Conservation (phyloP, 2,797 vertebrate genomes). For the Steatocranus sp. region DNA sequence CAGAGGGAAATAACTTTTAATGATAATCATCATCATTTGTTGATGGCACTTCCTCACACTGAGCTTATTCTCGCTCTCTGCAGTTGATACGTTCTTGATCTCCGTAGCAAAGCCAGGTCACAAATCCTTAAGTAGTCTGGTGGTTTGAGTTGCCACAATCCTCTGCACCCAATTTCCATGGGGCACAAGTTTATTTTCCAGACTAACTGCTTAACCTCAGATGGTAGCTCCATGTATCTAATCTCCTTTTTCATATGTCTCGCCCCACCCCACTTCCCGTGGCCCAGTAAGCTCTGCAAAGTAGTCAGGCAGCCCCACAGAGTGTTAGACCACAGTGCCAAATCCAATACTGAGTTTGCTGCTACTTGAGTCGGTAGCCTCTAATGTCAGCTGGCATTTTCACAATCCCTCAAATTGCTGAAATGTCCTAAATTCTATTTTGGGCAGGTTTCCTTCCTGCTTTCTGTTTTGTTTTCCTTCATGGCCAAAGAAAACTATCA, state of each 20-base stretch:
- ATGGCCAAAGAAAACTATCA: background rate
- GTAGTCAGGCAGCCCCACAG: constrained; percentile 18
- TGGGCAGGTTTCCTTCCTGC: constrained; percentile 6
- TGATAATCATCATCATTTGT: background rate
- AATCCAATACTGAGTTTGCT: constrained; percentile 9
- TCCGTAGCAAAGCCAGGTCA: constrained; percentile 16
- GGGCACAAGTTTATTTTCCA: constrained; percentile 35
- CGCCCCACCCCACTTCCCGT: constrained; percentile 9
- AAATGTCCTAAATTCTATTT: constrained; percentile 24
- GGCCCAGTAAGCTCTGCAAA: constrained; percentile 36
- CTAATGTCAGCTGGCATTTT: constrained; percentile 26
- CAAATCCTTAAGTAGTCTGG: constrained; percentile 19
- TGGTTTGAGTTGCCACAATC: constrained; percentile 27
- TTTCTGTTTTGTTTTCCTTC: constrained; percentile 25
- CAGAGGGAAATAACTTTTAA: background rate
- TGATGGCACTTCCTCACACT: background rate
- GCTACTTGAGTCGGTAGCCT: background rate
- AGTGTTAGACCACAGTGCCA: constrained; percentile 11
- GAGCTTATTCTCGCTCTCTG: background rate
- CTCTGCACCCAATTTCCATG: constrained; percentile 21
- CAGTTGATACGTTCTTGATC: background rate
- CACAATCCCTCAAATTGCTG: background rate
- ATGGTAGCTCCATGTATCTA: constrained; percentile 13
- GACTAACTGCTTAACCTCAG: constrained; percentile 24
- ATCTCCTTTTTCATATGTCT: constrained; percentile 26